These are phyloP conservation scores for Erynnis tages DNA, from an alignment of 2,888 invertebrate species.

Conservation along the genomic window DNA sequence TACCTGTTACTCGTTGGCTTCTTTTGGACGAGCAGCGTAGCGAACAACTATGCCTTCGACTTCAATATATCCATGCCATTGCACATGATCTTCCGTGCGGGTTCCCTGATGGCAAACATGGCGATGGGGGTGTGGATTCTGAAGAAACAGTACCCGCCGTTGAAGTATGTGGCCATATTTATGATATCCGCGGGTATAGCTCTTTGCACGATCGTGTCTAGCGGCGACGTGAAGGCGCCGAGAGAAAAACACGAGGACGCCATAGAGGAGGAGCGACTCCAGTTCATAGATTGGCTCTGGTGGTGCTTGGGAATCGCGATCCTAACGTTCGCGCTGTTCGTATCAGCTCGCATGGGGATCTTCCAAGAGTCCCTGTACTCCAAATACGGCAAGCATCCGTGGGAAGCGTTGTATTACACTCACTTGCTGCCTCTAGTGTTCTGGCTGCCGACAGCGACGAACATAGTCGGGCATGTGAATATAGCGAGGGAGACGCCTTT, in stretches of 20 bases:
- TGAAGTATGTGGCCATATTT: slow-evolving; percentile 94
- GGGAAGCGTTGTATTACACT: slow-evolving; percentile 93
- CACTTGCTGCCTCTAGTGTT: slow-evolving; percentile 95
- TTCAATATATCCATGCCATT: slow-evolving; percentile 99
- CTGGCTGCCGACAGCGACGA: slow-evolving; percentile 89
- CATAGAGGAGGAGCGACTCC: slow-evolving; percentile 60
- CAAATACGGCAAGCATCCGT: slow-evolving; percentile 94
- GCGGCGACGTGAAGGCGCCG: slow-evolving; percentile 84
- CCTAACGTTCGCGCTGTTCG: slow-evolving; percentile 92
- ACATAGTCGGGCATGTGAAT: slow-evolving; percentile 89
- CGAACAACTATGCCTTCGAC: slow-evolving; percentile 97
- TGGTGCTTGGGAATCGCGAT: slow-evolving; percentile 88
- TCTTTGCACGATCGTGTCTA: slow-evolving; percentile 94
- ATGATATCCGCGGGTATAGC: slow-evolving; percentile 97
- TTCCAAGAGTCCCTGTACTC: slow-evolving; percentile 94
- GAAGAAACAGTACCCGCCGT: slow-evolving; percentile 88
- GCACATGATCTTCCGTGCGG: slow-evolving; percentile 99
- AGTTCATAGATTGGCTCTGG: slow-evolving; percentile 80
- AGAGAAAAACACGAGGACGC: slow-evolving; percentile 68
- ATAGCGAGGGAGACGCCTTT: slow-evolving; percentile 86
- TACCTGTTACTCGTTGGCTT: slow-evolving; percentile 92
- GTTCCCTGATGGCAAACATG: slow-evolving; percentile 98
- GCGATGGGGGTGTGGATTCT: slow-evolving; percentile 95
- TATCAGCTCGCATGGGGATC: slow-evolving; percentile 97
- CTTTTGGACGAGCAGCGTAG: slow-evolving; percentile 95